Percentiles rank a stretch among this genome's conserved stretches.
Evolutionary conservation across 1,140 invertebrate species (phyloP).

Genomic region (Macrobrachium nipponense): DNA sequence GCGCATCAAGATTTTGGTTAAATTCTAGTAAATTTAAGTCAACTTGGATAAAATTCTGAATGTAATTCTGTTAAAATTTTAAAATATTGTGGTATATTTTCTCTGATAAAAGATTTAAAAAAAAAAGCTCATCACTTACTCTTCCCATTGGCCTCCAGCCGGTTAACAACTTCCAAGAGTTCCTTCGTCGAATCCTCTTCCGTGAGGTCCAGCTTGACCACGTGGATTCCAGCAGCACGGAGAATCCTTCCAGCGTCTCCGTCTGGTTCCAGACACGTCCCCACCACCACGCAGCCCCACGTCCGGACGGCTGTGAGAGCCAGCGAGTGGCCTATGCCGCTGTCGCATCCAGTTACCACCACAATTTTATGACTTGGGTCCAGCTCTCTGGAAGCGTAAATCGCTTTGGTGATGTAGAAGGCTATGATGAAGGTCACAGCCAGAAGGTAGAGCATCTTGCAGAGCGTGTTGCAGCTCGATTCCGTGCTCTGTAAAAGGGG

Average conservation of each 20-base stretch:
- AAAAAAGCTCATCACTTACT: too few relatives aligned
- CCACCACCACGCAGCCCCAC: slow-evolving; percentile 43
- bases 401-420: neutral
- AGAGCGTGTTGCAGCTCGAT: too few relatives aligned
- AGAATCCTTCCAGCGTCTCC: neutral
- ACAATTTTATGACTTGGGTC: neutral
- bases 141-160: neutral
- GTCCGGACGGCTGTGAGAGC: slow-evolving; percentile 7
- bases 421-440: neutral
- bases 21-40: too few relatives aligned
- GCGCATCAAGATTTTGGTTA: too few relatives aligned
- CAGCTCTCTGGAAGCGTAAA: neutral
- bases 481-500: too few relatives aligned
- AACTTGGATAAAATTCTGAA: too few relatives aligned
- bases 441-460: too few relatives aligned
- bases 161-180: neutral
- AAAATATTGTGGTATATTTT: too few relatives aligned
- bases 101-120: too few relatives aligned
- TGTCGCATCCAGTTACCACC: slow-evolving; percentile 50
- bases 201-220: slow-evolving; percentile 34
- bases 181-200: neutral
- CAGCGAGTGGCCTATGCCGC: slow-evolving; percentile 31
- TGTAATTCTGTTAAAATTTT: too few relatives aligned
- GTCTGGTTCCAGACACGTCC: slow-evolving; percentile 21
- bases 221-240: slow-evolving; percentile 13